phyloP scores from a whole-genome alignment of 30 jellyfish, hydroid and myxozoan genomes.

The Turritopsis dohrnii region DNA sequence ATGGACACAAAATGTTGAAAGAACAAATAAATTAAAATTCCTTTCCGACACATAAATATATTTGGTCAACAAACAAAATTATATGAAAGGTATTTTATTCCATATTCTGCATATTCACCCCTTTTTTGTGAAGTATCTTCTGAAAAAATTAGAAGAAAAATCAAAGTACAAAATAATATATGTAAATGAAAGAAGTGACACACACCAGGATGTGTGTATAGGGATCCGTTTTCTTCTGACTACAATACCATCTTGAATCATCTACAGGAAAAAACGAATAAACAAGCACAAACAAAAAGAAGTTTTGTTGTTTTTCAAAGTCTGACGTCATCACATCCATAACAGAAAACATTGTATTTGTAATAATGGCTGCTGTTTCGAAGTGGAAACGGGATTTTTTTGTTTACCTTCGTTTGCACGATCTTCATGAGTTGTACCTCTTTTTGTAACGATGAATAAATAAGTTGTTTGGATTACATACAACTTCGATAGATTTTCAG shows the following conservation, averaged over 20 bases:
- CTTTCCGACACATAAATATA: not conserved
- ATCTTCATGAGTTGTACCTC: not conserved
- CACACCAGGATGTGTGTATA: too few species aligned
- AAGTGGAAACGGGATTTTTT: not conserved
- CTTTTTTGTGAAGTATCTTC: not conserved
- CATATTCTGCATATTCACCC: not conserved
- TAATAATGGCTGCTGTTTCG: not conserved
- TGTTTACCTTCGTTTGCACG: not conserved
- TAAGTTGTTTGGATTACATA: too few species aligned
- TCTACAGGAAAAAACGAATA: too few species aligned
- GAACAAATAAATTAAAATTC: not conserved
- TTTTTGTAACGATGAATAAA: not conserved
- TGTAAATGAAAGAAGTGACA: too few species aligned
- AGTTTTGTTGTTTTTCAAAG: too few species aligned
- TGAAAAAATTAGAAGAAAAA: not conserved
- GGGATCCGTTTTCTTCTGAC: too few species aligned
- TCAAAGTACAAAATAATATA: too few species aligned
- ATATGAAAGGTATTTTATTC: not conserved
- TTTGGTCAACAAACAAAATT: not conserved
- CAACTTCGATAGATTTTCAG: too few species aligned
- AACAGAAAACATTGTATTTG: not conserved
- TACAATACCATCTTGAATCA: too few species aligned
- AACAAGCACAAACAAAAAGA: too few species aligned
- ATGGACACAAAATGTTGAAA: not conserved
- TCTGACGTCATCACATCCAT: too few species aligned